Evolutionary conservation across 1,140 invertebrate genomes (phyloP).

Genomic region (Tachypleus tridentatus): DNA sequence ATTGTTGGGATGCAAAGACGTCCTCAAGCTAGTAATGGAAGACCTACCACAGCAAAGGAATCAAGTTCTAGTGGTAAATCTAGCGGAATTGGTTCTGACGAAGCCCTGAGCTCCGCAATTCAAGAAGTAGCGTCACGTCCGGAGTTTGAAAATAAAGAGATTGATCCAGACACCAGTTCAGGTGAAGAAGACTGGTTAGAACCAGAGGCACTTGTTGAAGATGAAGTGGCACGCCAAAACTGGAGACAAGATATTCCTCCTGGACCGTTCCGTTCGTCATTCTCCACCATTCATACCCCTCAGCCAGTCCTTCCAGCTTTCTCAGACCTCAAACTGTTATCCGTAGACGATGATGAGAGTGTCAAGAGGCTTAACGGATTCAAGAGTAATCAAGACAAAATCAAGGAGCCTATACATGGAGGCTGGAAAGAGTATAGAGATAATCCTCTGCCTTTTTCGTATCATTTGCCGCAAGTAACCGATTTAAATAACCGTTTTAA

Average conservation of each 20-base stretch:
- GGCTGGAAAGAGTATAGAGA: too few relatives aligned
- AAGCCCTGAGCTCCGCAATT: slow-evolving; percentile 54
- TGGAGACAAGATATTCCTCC: background rate
- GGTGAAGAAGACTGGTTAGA: slow-evolving; percentile 20
- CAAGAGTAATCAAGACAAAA: too few relatives aligned
- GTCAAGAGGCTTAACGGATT: too few relatives aligned
- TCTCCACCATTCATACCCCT: background rate
- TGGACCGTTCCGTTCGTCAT: background rate
- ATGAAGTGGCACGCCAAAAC: background rate
- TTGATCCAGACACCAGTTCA: slow-evolving; percentile 21
- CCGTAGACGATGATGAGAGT: too few relatives aligned
- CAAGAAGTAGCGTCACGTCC: slow-evolving; percentile 17
- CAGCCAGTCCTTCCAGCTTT: background rate
- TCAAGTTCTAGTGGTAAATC: slow-evolving; percentile 34
- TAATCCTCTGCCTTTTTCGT: too few relatives aligned
- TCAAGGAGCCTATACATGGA: too few relatives aligned
- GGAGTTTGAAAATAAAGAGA: slow-evolving; percentile 19
- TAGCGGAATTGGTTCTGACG: slow-evolving; percentile 73
- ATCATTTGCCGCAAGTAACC: too few relatives aligned
- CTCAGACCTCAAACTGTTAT: too few relatives aligned
- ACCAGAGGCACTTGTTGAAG: background rate
- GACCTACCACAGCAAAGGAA: background rate
- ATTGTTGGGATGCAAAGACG: slow-evolving; percentile 17
- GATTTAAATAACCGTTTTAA: too few relatives aligned
- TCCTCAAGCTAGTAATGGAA: background rate